Conservation (phyloP, 53 echinoderm and acorn worm species). For the Zoroaster sp. region DNA sequence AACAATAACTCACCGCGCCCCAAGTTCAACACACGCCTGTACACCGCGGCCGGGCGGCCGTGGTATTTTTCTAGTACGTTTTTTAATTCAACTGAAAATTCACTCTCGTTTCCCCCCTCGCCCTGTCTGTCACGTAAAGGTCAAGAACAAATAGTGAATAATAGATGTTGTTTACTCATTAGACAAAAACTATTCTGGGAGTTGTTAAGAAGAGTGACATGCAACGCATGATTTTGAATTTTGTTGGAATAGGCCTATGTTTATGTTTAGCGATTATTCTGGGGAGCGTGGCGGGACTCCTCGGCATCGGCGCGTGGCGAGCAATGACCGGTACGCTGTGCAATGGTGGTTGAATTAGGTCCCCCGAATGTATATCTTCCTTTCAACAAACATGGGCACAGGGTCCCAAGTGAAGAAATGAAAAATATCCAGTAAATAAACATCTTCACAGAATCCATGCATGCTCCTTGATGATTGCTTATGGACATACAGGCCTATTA, state of each 20-base stretch:
- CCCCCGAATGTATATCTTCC: not conserved
- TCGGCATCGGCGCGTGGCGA: not conserved
- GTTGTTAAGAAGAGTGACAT: not conserved
- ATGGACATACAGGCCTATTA: too few relatives aligned
- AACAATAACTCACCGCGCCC: not conserved
- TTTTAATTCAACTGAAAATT: not conserved
- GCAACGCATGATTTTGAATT: not conserved
- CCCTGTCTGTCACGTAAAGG: not conserved
- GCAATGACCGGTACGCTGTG: not conserved
- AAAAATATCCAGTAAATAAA: not conserved
- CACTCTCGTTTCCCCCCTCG: not conserved
- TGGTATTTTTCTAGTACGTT: not conserved
- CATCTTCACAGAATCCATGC: not conserved
- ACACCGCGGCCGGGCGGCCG: not conserved
- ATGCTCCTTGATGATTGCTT: not conserved
- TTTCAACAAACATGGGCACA: not conserved
- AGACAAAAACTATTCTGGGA: not conserved
- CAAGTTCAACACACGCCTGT: slow-evolving; percentile 13
- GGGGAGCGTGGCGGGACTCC: not conserved
- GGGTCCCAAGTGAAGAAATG: not conserved
- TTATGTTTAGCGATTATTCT: not conserved
- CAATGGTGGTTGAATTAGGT: not conserved
- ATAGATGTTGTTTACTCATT: slow-evolving; percentile 16
- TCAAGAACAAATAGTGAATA: slow-evolving; percentile 25
- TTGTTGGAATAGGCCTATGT: not conserved